Conservation (phyloP, 2,888 invertebrate genomes). For the Spilarctia lutea region DNA sequence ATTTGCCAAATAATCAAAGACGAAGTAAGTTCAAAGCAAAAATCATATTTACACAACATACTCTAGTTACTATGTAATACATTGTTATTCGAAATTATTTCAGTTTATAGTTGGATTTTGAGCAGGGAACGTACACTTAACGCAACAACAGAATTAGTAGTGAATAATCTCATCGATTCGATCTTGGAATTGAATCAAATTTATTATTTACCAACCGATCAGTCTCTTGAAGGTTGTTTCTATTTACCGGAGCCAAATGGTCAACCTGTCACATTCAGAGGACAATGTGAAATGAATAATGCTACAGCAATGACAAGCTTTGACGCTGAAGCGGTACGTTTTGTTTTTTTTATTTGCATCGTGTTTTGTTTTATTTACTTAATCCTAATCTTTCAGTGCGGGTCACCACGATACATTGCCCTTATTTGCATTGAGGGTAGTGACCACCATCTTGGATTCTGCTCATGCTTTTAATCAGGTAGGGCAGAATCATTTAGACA, state of each 20-base stretch:
- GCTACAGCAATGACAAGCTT: constrained; percentile 59
- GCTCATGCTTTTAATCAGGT: too few relatives aligned
- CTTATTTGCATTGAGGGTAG: too few relatives aligned
- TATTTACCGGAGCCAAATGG: constrained; percentile 59
- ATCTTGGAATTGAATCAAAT: constrained; percentile 58
- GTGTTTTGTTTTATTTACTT: background rate
- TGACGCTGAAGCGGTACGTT: constrained; percentile 61
- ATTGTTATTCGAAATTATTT: constrained; percentile 22
- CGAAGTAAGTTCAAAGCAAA: constrained; percentile 70
- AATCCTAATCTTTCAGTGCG: too few relatives aligned
- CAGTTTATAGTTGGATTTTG: constrained; percentile 79
- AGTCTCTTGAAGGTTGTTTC: constrained; percentile 64
- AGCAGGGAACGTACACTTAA: constrained; percentile 64
- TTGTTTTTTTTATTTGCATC: background rate
- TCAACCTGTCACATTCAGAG: constrained; percentile 61
- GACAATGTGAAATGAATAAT: constrained; percentile 60
- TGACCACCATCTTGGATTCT: too few relatives aligned
- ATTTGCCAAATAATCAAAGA: constrained; percentile 74
- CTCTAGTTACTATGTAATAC: background rate
- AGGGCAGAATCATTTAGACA: too few relatives aligned
- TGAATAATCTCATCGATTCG: constrained; percentile 58
- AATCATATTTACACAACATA: too few relatives aligned
- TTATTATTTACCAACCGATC: constrained; percentile 59
- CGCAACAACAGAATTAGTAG: constrained; percentile 42
- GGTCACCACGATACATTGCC: too few relatives aligned